Evolutionary conservation across 2,797 vertebrate genomes (phyloP).

Genomic region (Limosa lapponica): DNA sequence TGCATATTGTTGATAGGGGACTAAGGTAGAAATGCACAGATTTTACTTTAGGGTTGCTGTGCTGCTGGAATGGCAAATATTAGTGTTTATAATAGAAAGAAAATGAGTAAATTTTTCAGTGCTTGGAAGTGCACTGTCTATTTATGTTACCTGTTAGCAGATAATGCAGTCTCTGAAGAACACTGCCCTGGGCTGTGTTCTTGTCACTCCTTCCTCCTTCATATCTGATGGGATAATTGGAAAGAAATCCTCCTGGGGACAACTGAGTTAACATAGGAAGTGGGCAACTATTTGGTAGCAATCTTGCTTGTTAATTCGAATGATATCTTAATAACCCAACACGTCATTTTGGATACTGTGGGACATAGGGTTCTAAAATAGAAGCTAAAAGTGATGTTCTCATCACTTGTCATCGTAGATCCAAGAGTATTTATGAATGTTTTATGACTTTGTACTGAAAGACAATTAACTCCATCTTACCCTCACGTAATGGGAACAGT

Average conservation of each 20-base stretch:
- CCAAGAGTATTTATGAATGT: not conserved
- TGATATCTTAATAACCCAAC: not conserved
- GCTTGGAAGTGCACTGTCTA: not conserved
- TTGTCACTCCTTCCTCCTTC: constrained; percentile 9
- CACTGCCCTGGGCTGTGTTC: not conserved
- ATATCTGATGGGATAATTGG: not conserved
- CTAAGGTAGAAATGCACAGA: not conserved
- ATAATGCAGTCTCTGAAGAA: not conserved
- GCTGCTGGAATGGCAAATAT: not conserved
- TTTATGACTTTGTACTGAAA: not conserved
- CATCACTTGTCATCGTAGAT: not conserved
- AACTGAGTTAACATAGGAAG: not conserved
- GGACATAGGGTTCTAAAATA: not conserved
- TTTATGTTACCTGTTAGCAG: constrained; percentile 29
- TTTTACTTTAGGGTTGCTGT: not conserved
- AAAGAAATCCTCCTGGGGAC: not conserved
- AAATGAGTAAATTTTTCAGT: not conserved
- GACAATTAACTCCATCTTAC: not conserved
- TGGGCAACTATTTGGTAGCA: not conserved
- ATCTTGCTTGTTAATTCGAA: not conserved
- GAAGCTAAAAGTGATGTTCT: not conserved
- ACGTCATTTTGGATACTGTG: not conserved
- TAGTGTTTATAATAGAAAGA: not conserved
- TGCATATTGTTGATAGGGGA: not conserved
- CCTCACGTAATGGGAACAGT: not conserved